Percentiles rank a stretch among this genome's conserved stretches.
Conservation (phyloP, 2,113 vertebrate species). For the Leiothrix lutea region DNA sequence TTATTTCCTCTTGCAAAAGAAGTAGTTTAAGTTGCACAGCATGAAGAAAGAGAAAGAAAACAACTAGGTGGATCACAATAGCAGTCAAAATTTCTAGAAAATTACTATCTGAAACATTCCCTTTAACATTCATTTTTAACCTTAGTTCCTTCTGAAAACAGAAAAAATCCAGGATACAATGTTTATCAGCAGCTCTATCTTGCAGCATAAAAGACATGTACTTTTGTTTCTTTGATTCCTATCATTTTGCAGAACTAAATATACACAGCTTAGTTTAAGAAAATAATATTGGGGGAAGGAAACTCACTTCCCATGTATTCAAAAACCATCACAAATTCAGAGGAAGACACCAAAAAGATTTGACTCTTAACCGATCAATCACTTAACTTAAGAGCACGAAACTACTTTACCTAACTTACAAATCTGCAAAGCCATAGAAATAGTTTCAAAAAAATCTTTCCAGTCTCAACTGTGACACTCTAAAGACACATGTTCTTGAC, state of each 20-base stretch:
- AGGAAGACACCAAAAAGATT: not conserved
- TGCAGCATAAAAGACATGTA: not conserved
- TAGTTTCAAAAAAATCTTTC: not conserved
- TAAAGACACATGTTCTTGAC: not conserved
- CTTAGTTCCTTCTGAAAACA: not conserved
- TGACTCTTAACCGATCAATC: not conserved
- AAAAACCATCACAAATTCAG: not conserved
- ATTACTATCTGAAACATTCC: not conserved
- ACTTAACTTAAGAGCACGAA: not conserved
- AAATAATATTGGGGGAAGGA: not conserved
- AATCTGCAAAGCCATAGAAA: not conserved
- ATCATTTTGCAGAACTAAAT: not conserved
- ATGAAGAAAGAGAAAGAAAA: not conserved
- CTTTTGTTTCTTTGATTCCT: not conserved
- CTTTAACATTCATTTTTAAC: not conserved
- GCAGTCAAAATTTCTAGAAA: not conserved
- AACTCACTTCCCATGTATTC: not conserved
- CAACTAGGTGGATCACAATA: not conserved
- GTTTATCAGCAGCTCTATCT: not conserved
- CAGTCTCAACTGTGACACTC: not conserved
- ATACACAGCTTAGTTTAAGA: not conserved
- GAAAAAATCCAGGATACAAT: not conserved
- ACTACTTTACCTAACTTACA: not conserved
- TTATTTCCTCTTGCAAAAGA: constrained; percentile 15
- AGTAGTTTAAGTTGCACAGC: constrained; percentile 16